These are phyloP conservation scores for Mesitornis unicolor DNA, from an alignment of 2,113 vertebrate species.

Conservation along the genomic window DNA sequence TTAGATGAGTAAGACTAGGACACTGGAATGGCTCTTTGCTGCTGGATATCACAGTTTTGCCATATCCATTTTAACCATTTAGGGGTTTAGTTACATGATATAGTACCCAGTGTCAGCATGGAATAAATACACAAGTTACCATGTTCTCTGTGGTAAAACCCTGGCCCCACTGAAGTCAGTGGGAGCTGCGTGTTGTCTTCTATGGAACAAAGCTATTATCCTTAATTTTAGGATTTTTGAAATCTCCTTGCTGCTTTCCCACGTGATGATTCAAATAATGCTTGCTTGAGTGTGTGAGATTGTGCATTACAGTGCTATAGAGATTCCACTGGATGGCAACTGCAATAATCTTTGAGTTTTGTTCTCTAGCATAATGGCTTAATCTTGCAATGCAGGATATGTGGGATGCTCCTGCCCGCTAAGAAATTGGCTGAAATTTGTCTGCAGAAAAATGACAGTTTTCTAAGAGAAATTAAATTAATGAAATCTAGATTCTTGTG, in stretches of 20 bases:
- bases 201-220: not conserved
- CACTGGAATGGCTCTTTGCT: not conserved
- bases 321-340: not conserved
- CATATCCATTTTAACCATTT: not conserved
- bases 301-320: not conserved
- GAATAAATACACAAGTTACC: not conserved
- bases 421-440: not conserved
- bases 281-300: not conserved
- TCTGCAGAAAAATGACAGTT: not conserved
- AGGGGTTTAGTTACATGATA: not conserved
- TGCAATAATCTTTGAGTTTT: rapidly evolving
- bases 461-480: not conserved
- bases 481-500: not conserved
- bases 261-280: not conserved
- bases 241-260: not conserved
- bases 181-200: not conserved
- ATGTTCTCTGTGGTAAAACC: not conserved
- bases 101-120: not conserved
- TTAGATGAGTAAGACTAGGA: not conserved
- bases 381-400: not conserved
- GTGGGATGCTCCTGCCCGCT: not conserved
- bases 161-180: not conserved
- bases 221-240: not conserved
- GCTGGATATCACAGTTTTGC: not conserved
- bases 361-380: not conserved